Conservation (phyloP, 1,140 invertebrate species). For the Hydropsyche tenuis region DNA sequence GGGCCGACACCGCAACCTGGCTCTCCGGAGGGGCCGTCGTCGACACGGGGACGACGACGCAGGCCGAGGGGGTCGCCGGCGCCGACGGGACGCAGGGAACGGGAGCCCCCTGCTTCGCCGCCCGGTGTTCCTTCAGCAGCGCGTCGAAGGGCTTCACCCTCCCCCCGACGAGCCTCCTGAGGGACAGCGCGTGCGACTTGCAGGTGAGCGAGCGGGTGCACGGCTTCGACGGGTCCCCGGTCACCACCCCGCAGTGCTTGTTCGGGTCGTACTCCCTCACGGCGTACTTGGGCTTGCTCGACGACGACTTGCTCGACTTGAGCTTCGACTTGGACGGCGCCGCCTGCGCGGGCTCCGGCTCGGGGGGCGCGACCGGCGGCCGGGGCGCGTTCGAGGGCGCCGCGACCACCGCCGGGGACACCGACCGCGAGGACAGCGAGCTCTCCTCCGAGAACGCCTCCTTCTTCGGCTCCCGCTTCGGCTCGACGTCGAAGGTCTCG, state of each 20-base stretch:
- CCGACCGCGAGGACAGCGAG: constrained; percentile 51
- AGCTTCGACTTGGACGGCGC: constrained; percentile 51
- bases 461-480: constrained; percentile 51
- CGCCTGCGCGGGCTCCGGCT: constrained; percentile 52
- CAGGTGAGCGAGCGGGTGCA: constrained; percentile 85
- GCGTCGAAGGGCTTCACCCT: constrained; percentile 81
- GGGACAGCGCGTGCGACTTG: constrained; percentile 80
- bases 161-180: constrained; percentile 75
- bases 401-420: constrained; percentile 27
- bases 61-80: constrained; percentile 3
- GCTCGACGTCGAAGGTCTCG: neutral
- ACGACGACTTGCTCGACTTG: constrained; percentile 44
- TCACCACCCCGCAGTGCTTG: constrained; percentile 80
- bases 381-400: constrained; percentile 50
- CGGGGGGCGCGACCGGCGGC: constrained; percentile 51
- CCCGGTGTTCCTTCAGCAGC: constrained; percentile 77
- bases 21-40: neutral
- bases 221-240: constrained; percentile 71
- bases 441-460: constrained; percentile 43
- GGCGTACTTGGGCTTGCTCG: constrained; percentile 62
- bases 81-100: neutral
- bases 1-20: neutral
- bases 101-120: constrained; percentile 63
- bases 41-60: constrained; percentile 4
- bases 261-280: constrained; percentile 80